These are phyloP conservation scores for Eupristina koningsbergeri DNA, from an alignment of 1,140 invertebrate species.

Conservation along the genomic window DNA sequence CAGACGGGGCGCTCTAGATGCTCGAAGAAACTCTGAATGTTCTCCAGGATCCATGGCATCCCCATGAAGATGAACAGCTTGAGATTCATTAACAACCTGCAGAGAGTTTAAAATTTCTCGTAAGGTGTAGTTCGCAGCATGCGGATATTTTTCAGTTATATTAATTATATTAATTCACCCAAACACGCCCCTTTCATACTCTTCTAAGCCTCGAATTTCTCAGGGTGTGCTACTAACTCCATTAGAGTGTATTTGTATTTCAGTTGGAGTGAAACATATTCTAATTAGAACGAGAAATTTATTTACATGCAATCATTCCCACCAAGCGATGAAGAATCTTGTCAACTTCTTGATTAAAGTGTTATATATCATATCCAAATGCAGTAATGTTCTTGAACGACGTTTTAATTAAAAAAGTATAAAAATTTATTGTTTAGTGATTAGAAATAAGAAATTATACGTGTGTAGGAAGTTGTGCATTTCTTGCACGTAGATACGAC, in stretches of 20 bases:
- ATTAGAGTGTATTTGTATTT: background rate
- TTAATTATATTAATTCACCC: too few relatives aligned
- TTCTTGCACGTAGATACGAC: too few relatives aligned
- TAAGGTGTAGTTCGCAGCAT: too few relatives aligned
- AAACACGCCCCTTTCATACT: background rate
- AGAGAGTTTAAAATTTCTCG: slow-evolving; percentile 31
- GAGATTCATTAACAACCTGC: slow-evolving; percentile 79
- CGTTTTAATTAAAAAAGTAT: slow-evolving; percentile 1
- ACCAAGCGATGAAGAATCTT: background rate
- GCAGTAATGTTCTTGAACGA: background rate
- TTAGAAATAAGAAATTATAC: background rate
- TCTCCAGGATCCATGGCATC: slow-evolving; percentile 80
- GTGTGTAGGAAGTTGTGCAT: background rate
- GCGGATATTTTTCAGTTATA: background rate
- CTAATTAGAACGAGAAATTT: background rate
- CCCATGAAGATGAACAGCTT: slow-evolving; percentile 86
- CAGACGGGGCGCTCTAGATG: slow-evolving; percentile 15
- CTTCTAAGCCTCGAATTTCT: background rate
- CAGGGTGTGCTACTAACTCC: background rate
- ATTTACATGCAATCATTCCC: background rate
- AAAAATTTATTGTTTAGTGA: background rate
- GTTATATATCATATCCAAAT: background rate
- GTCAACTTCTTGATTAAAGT: background rate
- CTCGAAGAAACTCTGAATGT: slow-evolving; percentile 73
- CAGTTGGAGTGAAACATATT: background rate